A percentile compares a stretch with the other conserved stretches of the same genome.
phyloP scores from a whole-genome alignment of 2,797 vertebrate genomes.

The Sebastes hopkinsi region DNA sequence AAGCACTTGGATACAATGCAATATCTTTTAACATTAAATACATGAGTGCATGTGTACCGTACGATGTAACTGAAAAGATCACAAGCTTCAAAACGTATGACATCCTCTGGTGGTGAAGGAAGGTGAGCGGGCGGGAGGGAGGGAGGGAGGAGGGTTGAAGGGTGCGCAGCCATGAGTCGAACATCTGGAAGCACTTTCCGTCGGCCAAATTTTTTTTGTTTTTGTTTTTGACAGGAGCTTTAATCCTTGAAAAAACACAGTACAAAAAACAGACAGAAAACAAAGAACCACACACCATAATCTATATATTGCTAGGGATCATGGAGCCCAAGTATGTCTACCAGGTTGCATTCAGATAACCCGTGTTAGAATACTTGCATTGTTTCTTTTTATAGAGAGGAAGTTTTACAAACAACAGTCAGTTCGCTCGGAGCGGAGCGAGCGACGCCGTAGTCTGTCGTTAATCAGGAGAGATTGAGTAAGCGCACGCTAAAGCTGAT shows the following conservation, averaged over 20 bases:
- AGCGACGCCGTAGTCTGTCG: constrained; percentile 65
- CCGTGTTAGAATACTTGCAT: constrained; percentile 78
- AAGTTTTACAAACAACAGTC: constrained; percentile 79
- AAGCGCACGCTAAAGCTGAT: constrained; percentile 67
- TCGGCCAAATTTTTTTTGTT: constrained; percentile 60
- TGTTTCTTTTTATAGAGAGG: constrained; percentile 66
- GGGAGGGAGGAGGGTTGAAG: not conserved
- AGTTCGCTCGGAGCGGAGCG: constrained; percentile 65
- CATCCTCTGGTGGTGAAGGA: constrained; percentile 51
- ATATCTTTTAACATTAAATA: constrained; percentile 78
- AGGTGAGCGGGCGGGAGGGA: not conserved
- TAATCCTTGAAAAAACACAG: constrained; percentile 70
- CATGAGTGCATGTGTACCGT: constrained; percentile 72
- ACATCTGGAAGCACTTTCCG: constrained; percentile 80
- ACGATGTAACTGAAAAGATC: constrained; percentile 69
- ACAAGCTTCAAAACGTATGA: constrained; percentile 75
- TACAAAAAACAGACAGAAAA: constrained; percentile 77
- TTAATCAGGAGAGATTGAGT: constrained; percentile 72
- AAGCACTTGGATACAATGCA: constrained; percentile 81
- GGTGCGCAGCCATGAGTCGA: constrained; percentile 50
- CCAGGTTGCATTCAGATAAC: constrained; percentile 81
- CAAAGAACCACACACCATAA: constrained; percentile 72
- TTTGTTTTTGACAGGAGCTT: constrained; percentile 52
- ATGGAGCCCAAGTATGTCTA: constrained; percentile 79
- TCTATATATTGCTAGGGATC: constrained; percentile 83